Evolutionary conservation across 2,888 invertebrate genomes (phyloP).

Genomic region (Volucella zonaria): DNA sequence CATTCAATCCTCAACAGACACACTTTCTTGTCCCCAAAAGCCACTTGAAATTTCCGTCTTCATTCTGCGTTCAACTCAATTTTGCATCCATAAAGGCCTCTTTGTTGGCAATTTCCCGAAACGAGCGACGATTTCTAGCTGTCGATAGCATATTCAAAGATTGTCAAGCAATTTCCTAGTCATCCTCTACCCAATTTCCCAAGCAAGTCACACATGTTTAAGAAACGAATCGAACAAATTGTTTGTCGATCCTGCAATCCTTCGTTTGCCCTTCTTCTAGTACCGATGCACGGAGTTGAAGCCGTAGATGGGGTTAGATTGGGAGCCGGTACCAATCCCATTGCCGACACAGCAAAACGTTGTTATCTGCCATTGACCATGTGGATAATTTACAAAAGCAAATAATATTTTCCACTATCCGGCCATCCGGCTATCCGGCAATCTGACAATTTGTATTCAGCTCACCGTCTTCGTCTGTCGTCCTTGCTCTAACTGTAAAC

Average conservation of each 20-base stretch:
- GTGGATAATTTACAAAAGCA: slow-evolving; percentile 68
- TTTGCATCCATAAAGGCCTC: too few relatives aligned
- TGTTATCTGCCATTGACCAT: slow-evolving; percentile 67
- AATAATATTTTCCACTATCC: slow-evolving; percentile 64
- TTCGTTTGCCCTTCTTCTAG: too few relatives aligned
- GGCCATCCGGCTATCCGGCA: slow-evolving; percentile 43
- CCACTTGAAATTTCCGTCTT: too few relatives aligned
- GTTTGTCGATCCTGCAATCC: not conserved
- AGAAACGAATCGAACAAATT: slow-evolving; percentile 31
- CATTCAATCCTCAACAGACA: too few relatives aligned
- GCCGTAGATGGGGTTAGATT: not conserved
- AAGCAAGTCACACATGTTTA: slow-evolving; percentile 39
- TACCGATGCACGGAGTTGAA: too few relatives aligned
- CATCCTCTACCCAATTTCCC: slow-evolving; percentile 8
- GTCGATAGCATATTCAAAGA: slow-evolving; percentile 42
- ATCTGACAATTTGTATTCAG: slow-evolving; percentile 70
- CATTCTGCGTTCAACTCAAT: too few relatives aligned
- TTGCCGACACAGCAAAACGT: slow-evolving; percentile 35
- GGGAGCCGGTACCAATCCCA: not conserved
- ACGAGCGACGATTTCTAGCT: slow-evolving; percentile 27
- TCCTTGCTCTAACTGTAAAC: slow-evolving; percentile 15
- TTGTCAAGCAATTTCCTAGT: slow-evolving; percentile 52
- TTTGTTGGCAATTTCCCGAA: slow-evolving; percentile 18
- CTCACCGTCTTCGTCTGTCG: slow-evolving; percentile 38
- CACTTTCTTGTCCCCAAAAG: too few relatives aligned